phyloP scores from a whole-genome alignment of 2,797 vertebrate genomes.

The Sebastes goodei region DNA sequence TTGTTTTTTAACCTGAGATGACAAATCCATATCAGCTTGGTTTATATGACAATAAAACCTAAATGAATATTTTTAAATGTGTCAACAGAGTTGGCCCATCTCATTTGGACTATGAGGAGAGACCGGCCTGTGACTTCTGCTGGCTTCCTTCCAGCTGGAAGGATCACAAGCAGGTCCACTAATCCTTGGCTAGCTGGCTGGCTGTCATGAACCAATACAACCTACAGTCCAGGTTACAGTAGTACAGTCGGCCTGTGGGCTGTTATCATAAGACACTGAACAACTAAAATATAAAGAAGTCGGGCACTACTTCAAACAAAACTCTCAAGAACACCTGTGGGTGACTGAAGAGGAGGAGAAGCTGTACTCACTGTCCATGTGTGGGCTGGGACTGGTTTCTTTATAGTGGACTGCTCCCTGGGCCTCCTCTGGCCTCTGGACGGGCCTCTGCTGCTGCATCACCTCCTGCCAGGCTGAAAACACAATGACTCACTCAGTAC shows the following conservation, averaged over 20 bases:
- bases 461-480: conserved; percentile 93
- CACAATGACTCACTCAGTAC: neutral
- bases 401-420: conserved; percentile 86
- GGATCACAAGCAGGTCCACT: conserved; percentile 3
- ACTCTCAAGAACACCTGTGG: neutral
- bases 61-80: neutral
- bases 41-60: neutral
- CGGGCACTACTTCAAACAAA: neutral
- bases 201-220: neutral
- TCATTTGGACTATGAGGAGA: neutral
- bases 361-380: conserved; percentile 86
- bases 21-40: too few relatives aligned
- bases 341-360: neutral
- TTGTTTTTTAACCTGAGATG: too few relatives aligned
- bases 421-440: conserved; percentile 34
- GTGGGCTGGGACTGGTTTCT: conserved; percentile 83
- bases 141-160: conserved; percentile 1
- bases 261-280: neutral
- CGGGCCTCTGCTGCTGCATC: conserved; percentile 70
- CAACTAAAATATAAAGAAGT: neutral
- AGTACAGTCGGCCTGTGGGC: neutral
- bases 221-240: neutral
- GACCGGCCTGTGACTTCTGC: neutral
- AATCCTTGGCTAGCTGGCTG: neutral
- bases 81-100: neutral